Evolutionary conservation across 2,113 vertebrate genomes (phyloP).

Genomic region (Glaucomys volans): DNA sequence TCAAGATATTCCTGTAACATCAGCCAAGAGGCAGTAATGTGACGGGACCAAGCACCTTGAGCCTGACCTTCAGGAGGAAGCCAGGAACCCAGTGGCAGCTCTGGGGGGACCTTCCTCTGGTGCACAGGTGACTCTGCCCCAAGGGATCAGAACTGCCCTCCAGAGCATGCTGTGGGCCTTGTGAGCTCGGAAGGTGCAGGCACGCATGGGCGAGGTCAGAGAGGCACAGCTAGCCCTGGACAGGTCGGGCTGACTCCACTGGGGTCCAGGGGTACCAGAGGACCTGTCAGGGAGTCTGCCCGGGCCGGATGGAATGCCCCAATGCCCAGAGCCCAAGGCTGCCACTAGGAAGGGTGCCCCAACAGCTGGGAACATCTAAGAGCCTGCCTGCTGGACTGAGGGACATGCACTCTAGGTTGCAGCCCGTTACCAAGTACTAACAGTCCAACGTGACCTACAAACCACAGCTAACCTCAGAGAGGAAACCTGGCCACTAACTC

Average conservation of each 20-base stretch:
- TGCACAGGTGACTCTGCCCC: background rate
- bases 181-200: too few species aligned
- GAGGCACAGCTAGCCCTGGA: too few species aligned
- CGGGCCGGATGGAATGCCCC: background rate
- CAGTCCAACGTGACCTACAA: background rate
- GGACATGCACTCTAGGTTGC: fast-evolving
- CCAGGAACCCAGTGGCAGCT: too few species aligned
- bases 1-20: background rate
- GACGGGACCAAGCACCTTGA: background rate
- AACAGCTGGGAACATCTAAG: background rate
- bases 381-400: background rate
- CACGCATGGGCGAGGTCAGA: fast-evolving
- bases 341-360: background rate
- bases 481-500: background rate
- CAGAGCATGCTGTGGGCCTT: too few species aligned
- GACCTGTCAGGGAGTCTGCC: background rate
- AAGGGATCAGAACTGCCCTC: background rate
- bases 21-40: background rate
- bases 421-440: background rate
- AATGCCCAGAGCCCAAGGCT: background rate
- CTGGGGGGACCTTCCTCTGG: background rate
- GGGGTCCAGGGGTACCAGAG: background rate
- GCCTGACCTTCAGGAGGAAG: background rate
- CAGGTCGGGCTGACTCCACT: background rate
- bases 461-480: background rate